Base-by-base conservation (phyloP, 2,888 invertebrate genomes). In the Lycaena phlaeas region DNA sequence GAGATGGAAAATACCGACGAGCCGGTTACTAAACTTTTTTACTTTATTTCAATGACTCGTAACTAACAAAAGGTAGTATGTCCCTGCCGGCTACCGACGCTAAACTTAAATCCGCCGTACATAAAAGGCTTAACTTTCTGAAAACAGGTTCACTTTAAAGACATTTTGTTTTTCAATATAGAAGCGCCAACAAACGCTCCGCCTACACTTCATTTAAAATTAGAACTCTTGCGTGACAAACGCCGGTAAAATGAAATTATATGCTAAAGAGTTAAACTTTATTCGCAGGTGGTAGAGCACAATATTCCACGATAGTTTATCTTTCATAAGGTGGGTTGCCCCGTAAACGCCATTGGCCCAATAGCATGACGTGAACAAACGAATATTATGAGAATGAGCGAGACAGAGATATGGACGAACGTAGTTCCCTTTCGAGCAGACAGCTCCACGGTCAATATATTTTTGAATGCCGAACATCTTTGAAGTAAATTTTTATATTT, bases 131-230 rank as follows among this genome's bases (percentile, higher is more conserved):
- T 81, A 82, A 79, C 81, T 78, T 79, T 73, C 79, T 72, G 67
- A 63, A 74, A 79, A 77, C 79, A 71, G 72, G 76, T 81, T 79
- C 76, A 70, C 74, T 76, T 74, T 74, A 78, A 76, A 82, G 78
- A 77, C 82, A 72, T 82, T 84, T 73, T 76, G 78, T 78, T 77
- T 79, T 79, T 79, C 76, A 78, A 77, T 81, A 73, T 68, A 72
- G 75, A 77, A 79, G 75, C 77, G 74, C 69, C 64, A 71, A 68
- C 60, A 59, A 74, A 72, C 73, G 76, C 84, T 78, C 84, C 84
- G 84, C 84, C 84, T 84, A 84, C 84, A 79, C 82, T 81, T 77
- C 78, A 77, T 82, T 84, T 82, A 81, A 84, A 84, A 84, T 84
- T 82, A 81, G 82, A 84, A 84, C 78, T 77, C 79, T 79, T 75